These are phyloP conservation scores for Yasuhikotakia modesta DNA, from an alignment of 2,797 vertebrate genomes.

Conservation along the genomic window DNA sequence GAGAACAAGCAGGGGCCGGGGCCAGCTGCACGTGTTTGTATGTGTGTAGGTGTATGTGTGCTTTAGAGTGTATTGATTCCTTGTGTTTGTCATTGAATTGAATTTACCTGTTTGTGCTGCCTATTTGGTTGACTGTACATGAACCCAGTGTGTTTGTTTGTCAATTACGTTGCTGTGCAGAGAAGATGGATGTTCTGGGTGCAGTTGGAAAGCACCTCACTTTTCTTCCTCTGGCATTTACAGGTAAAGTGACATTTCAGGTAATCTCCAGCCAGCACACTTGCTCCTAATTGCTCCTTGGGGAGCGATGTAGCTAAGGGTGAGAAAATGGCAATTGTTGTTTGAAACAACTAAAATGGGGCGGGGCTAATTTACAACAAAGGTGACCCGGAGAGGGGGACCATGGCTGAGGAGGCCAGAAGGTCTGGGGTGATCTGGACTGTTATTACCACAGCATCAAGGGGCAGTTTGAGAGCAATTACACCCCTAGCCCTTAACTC, in stretches of 20 bases:
- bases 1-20: not conserved
- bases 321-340: conserved; percentile 37
- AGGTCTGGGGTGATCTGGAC: conserved; percentile 53
- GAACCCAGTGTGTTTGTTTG: conserved; percentile 31
- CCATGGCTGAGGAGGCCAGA: conserved; percentile 42
- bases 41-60: conserved; percentile 22
- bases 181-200: conserved; percentile 31
- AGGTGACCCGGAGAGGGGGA: conserved; percentile 66
- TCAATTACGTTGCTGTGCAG: conserved; percentile 15
- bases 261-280: conserved; percentile 50
- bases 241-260: conserved; percentile 54
- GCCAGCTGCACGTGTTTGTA: not conserved
- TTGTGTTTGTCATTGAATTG: conserved; percentile 19
- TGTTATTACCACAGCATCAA: conserved; percentile 67
- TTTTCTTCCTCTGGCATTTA: conserved; percentile 57
- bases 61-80: conserved; percentile 40
- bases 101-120: conserved; percentile 37
- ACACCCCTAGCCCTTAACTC: conserved; percentile 62
- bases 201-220: conserved; percentile 35
- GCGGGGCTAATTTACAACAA: conserved; percentile 65
- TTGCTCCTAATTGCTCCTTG: conserved; percentile 56
- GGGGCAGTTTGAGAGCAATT: conserved; percentile 70
- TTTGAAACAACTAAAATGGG: conserved; percentile 51
- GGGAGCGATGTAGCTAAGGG: conserved; percentile 55
- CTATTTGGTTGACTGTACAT: conserved; percentile 14